phyloP scores from a whole-genome alignment of 1,140 invertebrate genomes.

The Achatina immaculata region DNA sequence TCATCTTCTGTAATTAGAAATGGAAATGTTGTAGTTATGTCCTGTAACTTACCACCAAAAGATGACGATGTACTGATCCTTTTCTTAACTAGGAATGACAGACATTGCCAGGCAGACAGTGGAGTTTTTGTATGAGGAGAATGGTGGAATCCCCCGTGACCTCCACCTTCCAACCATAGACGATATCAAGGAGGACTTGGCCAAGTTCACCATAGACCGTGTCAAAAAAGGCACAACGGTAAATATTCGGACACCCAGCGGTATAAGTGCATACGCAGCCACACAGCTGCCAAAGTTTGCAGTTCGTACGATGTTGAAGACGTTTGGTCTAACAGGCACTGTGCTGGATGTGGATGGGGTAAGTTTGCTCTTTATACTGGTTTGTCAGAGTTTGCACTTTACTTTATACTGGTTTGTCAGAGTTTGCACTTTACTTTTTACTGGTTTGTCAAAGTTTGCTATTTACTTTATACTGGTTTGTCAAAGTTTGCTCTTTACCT shows the following conservation, averaged over 20 bases:
- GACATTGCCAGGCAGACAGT: conserved; percentile 73
- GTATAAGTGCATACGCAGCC: conserved; percentile 48
- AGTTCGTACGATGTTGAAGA: conserved; percentile 69
- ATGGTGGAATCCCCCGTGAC: conserved; percentile 71
- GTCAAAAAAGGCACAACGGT: conserved; percentile 70
- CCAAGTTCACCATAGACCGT: conserved; percentile 70
- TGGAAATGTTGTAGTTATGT: too few species aligned
- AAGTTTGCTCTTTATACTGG: conserved; percentile 35
- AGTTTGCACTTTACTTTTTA: too few species aligned
- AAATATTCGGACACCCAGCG: conserved; percentile 59
- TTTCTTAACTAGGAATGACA: conserved; percentile 65
- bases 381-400: background rate
- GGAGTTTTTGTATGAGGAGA: conserved; percentile 73
- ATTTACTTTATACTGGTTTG: too few species aligned
- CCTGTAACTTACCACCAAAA: too few species aligned
- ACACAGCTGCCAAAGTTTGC: conserved; percentile 69
- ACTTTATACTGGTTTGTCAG: too few species aligned
- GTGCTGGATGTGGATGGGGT: conserved; percentile 71
- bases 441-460: too few species aligned
- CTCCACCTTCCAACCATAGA: conserved; percentile 72
- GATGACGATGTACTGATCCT: too few species aligned
- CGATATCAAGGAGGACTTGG: conserved; percentile 70
- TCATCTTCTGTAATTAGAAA: too few species aligned
- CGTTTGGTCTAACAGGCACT: conserved; percentile 70
- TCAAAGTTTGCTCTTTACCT: too few species aligned